Evolutionary conservation across 1,140 invertebrate species (phyloP), one percentile per base, ranked within the genome.

Genomic region (Ganaspis sp.): DNA sequence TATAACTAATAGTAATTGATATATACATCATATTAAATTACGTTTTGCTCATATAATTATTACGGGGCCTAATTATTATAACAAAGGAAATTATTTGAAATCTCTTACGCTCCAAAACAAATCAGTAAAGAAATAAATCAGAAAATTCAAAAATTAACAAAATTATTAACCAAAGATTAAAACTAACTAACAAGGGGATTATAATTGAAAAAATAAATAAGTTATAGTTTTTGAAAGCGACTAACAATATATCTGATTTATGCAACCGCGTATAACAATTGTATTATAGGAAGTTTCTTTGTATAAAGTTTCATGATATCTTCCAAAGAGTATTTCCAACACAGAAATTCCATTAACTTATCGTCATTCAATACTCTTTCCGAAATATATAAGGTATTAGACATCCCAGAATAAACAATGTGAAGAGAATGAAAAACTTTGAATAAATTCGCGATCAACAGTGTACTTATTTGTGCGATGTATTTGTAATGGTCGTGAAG

Each of bases 401-500:
- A 34, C 29, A 40, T 40, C 8, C 4, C n/a, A 17, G 17, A 49
- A 17, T 49, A 0, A 2, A 17, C 17, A 1, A 17, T 6, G 8
- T 49, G 17, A 49, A n/a, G 12, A n/a, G 42, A n/a, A 49, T 17
- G 17, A 17, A 17, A 49, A 49, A 17, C 8, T 4, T 49, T n/a
- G n/a, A 1, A 17, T 15, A 1, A 9, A 12, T 26, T 29, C 29
- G 23, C 23, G 12, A 21, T 34, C 15, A 64, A 64, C 74, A 73
- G 83, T 77, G 15, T 69, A 73, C 80, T 85, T 82, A 82, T 85
- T 84, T 78, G 79, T 86, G 81, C 77, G 74, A 82, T 78, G 73
- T 75, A 75, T 75, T 49, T 58, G 69, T 71, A 70, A 71, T 75
- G 80, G 78, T 81, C 77, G 84, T 84, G 79, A 85, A 64, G 78